These are phyloP conservation scores for Campylomormyrus numenius DNA, from an alignment of 2,113 vertebrate genomes.

Conservation along the genomic window DNA sequence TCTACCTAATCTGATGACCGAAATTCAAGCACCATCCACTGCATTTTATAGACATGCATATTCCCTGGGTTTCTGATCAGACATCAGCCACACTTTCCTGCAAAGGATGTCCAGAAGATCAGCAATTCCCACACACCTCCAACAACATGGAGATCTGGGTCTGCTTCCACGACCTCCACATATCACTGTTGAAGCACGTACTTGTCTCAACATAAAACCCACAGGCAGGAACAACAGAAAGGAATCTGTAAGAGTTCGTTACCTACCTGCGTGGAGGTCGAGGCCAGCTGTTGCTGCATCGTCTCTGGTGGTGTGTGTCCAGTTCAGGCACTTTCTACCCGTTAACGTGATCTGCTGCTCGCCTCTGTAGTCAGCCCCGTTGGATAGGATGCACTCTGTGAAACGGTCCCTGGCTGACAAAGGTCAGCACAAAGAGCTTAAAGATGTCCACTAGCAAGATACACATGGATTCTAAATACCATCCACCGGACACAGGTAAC, in stretches of 20 bases:
- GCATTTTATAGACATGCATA: not conserved
- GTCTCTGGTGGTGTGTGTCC: constrained; percentile 38
- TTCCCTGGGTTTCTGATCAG: not conserved
- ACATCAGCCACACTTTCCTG: not conserved
- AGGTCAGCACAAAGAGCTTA: not conserved
- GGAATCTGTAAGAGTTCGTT: not conserved
- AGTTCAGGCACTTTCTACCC: constrained; percentile 58
- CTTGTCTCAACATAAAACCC: not conserved
- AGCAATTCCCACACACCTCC: not conserved
- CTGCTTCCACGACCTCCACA: not conserved
- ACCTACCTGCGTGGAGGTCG: constrained; percentile 7
- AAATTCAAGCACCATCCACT: not conserved
- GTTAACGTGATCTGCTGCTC: constrained; percentile 43
- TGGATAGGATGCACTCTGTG: constrained; percentile 53
- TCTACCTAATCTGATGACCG: not conserved
- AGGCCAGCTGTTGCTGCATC: constrained; percentile 1
- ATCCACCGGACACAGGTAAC: not conserved
- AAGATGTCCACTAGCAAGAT: not conserved
- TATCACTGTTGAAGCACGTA: no score
- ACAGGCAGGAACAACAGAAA: not conserved
- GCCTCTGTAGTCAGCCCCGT: constrained; percentile 48
- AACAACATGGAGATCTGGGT: not conserved
- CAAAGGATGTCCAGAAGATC: not conserved
- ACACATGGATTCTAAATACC: not conserved
- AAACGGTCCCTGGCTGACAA: not conserved